phyloP scores from a whole-genome alignment of 2,888 invertebrate genomes.

The Leptodirus hochenwartii region DNA sequence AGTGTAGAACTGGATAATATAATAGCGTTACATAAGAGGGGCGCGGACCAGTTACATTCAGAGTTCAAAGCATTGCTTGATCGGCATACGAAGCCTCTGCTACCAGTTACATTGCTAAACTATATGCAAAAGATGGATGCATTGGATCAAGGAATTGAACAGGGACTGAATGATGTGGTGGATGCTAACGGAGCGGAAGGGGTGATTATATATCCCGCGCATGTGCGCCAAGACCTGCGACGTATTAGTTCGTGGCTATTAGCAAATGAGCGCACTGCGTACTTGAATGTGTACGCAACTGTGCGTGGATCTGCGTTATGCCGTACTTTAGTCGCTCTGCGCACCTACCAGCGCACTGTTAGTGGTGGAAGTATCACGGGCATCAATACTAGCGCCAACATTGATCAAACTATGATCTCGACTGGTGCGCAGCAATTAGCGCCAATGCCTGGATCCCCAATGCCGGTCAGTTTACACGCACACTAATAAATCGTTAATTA shows the following conservation, averaged over 20 bases:
- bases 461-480: slow-evolving; percentile 39
- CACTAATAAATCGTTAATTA: too few relatives aligned
- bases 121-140: slow-evolving; percentile 65
- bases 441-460: slow-evolving; percentile 31
- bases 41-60: slow-evolving; percentile 67
- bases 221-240: slow-evolving; percentile 49
- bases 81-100: slow-evolving; percentile 70
- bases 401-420: too few relatives aligned
- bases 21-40: too few relatives aligned
- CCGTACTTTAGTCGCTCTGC: slow-evolving; percentile 54
- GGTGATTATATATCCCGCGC: slow-evolving; percentile 35
- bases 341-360: slow-evolving; percentile 61
- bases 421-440: too few relatives aligned
- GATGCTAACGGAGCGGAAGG: slow-evolving; percentile 9
- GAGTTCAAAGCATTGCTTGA: slow-evolving; percentile 77
- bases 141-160: slow-evolving; percentile 30
- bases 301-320: slow-evolving; percentile 60
- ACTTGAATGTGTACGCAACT: slow-evolving; percentile 54
- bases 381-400: too few relatives aligned
- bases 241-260: slow-evolving; percentile 77
- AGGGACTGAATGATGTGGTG: not conserved
- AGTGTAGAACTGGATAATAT: slow-evolving; percentile 89
- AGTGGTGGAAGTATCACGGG: slow-evolving; percentile 57
- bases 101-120: slow-evolving; percentile 76
- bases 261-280: slow-evolving; percentile 52